Evolutionary conservation across 2,888 invertebrate genomes (phyloP), one percentile per base, ranked within the genome.

Genomic region (Blastobasis lacticolella): DNA sequence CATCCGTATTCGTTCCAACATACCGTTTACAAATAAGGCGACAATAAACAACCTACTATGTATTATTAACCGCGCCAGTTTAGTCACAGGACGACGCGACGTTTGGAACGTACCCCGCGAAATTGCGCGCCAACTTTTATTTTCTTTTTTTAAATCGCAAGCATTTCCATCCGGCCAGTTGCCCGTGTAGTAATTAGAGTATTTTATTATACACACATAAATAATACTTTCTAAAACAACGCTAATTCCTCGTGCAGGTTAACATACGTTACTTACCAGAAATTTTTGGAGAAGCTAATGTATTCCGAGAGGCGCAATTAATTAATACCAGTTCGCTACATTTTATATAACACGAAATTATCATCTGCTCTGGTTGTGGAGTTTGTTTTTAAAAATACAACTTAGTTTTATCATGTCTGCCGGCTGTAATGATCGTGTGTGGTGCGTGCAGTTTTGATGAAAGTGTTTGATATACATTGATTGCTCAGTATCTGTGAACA

Each of bases 1-100:
- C 72, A 61, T 59, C 61, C 67, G 87, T 86, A 86, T 88, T 82
- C 78, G 75, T 81, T 85, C 81, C 86, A 79, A 81, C 86, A 78
- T 84, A 88, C 86, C 86, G 87, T 86, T 85, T 66, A 79, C 78
- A 67, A 78, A 81, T 81, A 82, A 77, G 85, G 83, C 68, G 67
- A 79, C 82, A 81, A 76, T 75, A 74, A 71, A 64, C 7, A 42
- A 59, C 66, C 67, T 68, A 63, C n/a, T 6, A 42, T 42, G 70
- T 77, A 78, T 78, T 83, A 81, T 80, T 82, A 77, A 66, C 71
- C 68, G 61, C 56, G 61, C 67, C 67, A 73, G 71, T 75, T 69
- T 68, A 66, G 72, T 64, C 73, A 73, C 67, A 78, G 80, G 81
- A 82, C 79, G 79, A 73, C 78, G 80, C 67, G 23, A 23, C 23